Conservation (phyloP, 2,113 vertebrate species). For the Micronisus gabar region DNA sequence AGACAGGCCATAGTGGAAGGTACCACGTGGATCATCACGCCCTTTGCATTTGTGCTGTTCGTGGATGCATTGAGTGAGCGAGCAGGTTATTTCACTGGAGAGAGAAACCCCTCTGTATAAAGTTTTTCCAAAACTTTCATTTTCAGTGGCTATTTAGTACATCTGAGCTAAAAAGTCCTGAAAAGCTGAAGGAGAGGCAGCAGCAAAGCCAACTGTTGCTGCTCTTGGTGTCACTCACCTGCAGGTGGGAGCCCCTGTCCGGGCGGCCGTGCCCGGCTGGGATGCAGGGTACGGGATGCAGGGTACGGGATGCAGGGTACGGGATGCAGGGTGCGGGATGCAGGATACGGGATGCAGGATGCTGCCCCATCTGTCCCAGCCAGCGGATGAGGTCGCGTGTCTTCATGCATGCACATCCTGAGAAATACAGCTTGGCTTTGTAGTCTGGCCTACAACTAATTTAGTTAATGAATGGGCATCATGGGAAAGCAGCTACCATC, state of each 20-base stretch:
- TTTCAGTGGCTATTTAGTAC: accelerated
- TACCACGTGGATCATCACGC: accelerated
- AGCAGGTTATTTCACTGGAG: no score
- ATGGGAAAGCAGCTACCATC: neutral
- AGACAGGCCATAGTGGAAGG: neutral
- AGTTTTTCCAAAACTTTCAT: neutral
- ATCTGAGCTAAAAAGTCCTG: neutral
- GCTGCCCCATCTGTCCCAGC: neutral
- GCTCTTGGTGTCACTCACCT: neutral
- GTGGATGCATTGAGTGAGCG: accelerated
- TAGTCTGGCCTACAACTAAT: neutral
- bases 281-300: neutral
- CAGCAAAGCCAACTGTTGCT: neutral
- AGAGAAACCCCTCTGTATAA: neutral
- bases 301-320: no score
- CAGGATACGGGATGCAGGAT: neutral
- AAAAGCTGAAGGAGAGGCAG: neutral
- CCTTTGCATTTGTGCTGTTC: neutral
- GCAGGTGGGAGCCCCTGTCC: neutral
- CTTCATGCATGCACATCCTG: accelerated
- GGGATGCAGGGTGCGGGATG: neutral
- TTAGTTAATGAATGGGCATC: neutral
- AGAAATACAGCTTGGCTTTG: no score
- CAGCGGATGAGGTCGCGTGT: accelerated
- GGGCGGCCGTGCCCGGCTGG: accelerated